Conservation (phyloP, 2,797 vertebrate species). For the Ambastaia sidthimunki region DNA sequence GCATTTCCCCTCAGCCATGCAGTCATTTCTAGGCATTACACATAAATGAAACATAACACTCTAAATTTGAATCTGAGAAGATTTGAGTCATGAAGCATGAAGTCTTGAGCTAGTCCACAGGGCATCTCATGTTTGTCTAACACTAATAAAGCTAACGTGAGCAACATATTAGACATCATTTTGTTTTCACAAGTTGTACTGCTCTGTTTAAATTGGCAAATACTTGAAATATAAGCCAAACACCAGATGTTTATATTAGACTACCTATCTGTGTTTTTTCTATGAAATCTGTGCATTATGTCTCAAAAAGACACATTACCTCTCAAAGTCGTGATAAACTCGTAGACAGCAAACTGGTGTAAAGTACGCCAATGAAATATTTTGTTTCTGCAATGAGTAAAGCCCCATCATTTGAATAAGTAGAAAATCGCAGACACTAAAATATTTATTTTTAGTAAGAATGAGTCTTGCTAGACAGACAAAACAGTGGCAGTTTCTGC, state of each 20-base stretch:
- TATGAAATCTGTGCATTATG: not conserved
- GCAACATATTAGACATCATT: constrained; percentile 50
- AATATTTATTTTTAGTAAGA: constrained; percentile 67
- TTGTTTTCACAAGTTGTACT: constrained; percentile 50
- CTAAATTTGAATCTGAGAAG: constrained; percentile 4
- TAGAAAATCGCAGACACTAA: constrained; percentile 65
- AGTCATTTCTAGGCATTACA: constrained; percentile 5
- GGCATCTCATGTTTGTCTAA: constrained; percentile 50
- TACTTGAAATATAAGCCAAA: not conserved
- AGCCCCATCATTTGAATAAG: constrained; percentile 60
- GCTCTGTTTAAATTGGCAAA: constrained; percentile 49
- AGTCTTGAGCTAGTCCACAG: constrained; percentile 9
- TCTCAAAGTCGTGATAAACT: constrained; percentile 37
- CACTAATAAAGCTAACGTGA: constrained; percentile 53
- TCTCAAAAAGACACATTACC: constrained; percentile 1
- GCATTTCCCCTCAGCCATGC: constrained; percentile 5
- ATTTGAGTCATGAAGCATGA: constrained; percentile 29
- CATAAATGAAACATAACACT: constrained; percentile 12
- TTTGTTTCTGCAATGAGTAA: constrained; percentile 42
- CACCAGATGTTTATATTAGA: constrained; percentile 37
- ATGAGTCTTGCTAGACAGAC: constrained; percentile 54
- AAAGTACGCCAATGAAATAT: constrained; percentile 56
- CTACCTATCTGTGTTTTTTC: constrained; percentile 24
- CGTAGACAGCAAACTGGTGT: constrained; percentile 34
- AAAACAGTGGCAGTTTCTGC: constrained; percentile 69